Evolutionary conservation across 2,888 invertebrate genomes (phyloP).

Genomic region (Salpingus planirostris): DNA sequence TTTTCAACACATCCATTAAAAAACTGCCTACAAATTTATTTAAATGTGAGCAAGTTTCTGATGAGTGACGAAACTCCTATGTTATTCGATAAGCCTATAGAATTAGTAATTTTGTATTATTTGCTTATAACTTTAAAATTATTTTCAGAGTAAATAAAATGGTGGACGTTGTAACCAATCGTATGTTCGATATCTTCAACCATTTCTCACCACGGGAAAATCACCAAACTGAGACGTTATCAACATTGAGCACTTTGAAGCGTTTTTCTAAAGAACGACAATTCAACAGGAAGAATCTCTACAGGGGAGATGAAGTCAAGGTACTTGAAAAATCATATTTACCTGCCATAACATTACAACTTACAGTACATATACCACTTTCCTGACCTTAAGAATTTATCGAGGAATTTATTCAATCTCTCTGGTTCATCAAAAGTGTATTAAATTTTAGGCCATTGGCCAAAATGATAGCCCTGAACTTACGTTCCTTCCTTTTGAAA

Average conservation of each 20-base stretch:
- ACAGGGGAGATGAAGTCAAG: background rate
- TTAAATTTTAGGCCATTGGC: background rate
- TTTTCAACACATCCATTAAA: conserved; percentile 1
- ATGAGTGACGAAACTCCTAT: no score
- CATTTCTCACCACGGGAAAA: conserved; percentile 40
- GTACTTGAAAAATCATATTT: background rate
- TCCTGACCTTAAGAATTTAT: no score
- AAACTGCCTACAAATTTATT: no score
- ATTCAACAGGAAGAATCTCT: conserved; percentile 22
- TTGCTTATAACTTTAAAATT: conserved; percentile 7
- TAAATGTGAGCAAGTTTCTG: no score
- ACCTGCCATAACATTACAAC: background rate
- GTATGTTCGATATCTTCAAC: conserved; percentile 47
- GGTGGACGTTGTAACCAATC: conserved; percentile 49
- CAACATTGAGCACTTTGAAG: conserved; percentile 34
- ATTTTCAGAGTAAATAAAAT: conserved; percentile 47
- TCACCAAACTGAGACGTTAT: conserved; percentile 31
- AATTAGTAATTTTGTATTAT: background rate
- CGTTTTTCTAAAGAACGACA: conserved; percentile 33
- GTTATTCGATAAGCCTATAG: no score
- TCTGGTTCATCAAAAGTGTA: background rate
- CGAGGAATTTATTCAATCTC: no score
- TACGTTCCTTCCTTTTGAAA: no score
- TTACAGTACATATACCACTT: background rate
- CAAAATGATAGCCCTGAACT: no score